Evolutionary conservation across 2,888 invertebrate genomes (phyloP).

Genomic region (Trichopoda pennipes): DNA sequence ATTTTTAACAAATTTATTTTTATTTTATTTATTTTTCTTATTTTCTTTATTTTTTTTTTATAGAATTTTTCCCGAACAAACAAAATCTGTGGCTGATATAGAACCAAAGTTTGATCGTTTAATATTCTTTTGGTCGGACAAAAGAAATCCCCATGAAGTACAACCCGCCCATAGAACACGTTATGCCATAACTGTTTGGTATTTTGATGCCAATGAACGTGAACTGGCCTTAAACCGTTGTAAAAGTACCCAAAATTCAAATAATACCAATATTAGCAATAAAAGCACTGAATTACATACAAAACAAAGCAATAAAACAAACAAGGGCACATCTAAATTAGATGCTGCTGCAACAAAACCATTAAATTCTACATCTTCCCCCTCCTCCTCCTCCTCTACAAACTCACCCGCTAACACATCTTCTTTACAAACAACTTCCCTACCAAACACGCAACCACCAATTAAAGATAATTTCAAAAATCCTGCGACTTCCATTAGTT

Average conservation of each 20-base stretch:
- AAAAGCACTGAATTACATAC: constrained; percentile 2
- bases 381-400: not conserved
- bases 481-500: constrained; percentile 64
- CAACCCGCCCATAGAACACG: constrained; percentile 94
- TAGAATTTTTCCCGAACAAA: constrained; percentile 94
- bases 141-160: constrained; percentile 98
- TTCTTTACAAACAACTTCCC: constrained; percentile 5
- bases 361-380: constrained; percentile 41
- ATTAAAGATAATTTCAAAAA: constrained; percentile 69
- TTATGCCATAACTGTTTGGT: constrained; percentile 96
- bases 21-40: not conserved
- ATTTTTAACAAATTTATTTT: not conserved
- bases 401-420: constrained; percentile 54
- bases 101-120: constrained; percentile 96
- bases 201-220: constrained; percentile 92
- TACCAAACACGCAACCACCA: constrained; percentile 3
- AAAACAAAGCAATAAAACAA: constrained; percentile 49
- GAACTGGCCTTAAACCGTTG: constrained; percentile 84
- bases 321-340: constrained; percentile 33
- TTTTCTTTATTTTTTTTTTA: not conserved
- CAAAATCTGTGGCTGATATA: constrained; percentile 92
- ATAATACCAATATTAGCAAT: constrained; percentile 55
- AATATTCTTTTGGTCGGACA: constrained; percentile 98
- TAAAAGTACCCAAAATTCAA: constrained; percentile 67
- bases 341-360: constrained; percentile 62